Evolutionary conservation across 2,113 vertebrate genomes (phyloP).

Genomic region (Plecturocebus donacophilus): DNA sequence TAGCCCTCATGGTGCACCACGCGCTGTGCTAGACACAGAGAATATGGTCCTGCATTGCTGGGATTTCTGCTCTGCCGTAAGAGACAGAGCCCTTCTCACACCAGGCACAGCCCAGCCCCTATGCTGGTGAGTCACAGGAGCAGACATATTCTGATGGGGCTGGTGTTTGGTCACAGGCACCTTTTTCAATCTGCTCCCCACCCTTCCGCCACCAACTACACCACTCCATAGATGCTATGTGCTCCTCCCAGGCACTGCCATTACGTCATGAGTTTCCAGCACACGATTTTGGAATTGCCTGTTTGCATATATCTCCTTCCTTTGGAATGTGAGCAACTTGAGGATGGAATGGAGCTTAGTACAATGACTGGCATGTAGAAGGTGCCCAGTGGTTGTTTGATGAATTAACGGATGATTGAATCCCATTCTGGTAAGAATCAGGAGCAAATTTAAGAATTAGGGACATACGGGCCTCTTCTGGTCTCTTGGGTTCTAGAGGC

Average conservation of each 20-base stretch:
- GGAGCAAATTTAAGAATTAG: neutral
- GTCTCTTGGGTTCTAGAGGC: neutral
- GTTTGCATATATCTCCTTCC: neutral
- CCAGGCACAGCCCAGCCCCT: neutral
- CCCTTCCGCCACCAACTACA: rapidly evolving
- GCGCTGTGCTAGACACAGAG: neutral
- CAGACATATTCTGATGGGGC: neutral
- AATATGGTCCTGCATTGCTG: neutral
- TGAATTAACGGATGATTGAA: neutral
- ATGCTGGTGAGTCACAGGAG: neutral
- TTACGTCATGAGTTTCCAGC: neutral
- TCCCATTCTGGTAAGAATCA: neutral
- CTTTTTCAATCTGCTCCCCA: neutral
- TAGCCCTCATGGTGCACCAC: neutral
- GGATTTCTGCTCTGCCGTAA: neutral
- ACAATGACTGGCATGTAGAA: no score
- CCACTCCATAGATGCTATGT: neutral
- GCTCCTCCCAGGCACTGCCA: neutral
- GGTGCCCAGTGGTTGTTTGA: no score
- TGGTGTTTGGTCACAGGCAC: neutral
- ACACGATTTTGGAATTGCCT: neutral
- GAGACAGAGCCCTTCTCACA: neutral
- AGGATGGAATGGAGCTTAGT: neutral
- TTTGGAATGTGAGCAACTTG: neutral
- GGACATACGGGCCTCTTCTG: neutral